phyloP scores from a whole-genome alignment of 2,797 vertebrate genomes.

The Danio albolineatus region DNA sequence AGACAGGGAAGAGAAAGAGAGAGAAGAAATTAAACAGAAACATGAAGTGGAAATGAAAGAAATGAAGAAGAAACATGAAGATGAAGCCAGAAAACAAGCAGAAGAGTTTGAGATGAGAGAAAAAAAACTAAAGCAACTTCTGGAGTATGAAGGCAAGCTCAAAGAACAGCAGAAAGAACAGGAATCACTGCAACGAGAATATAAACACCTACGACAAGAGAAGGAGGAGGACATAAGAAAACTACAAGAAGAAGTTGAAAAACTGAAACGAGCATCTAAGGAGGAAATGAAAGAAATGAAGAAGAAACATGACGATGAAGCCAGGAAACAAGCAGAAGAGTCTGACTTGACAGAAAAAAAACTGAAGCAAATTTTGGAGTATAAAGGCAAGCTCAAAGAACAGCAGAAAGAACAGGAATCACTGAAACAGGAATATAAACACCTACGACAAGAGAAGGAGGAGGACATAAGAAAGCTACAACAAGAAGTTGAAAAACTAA shows the following conservation, averaged over 20 bases:
- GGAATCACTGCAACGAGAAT: neutral
- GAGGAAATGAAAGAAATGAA: neutral
- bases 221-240: neutral
- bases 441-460: neutral
- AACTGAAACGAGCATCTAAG: neutral
- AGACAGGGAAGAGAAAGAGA: neutral
- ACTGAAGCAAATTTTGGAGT: neutral
- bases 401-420: neutral
- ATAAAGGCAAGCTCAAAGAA: neutral
- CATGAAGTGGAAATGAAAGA: neutral
- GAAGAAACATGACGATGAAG: constrained; percentile 2
- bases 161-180: neutral
- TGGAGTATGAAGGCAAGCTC: neutral
- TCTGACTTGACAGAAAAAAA: neutral
- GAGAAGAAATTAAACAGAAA: too few species aligned
- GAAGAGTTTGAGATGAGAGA: neutral
- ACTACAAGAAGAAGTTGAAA: neutral
- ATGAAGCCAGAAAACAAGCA: constrained; percentile 17
- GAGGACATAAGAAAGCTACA: neutral
- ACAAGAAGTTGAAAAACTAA: neutral
- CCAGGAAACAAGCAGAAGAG: too few species aligned
- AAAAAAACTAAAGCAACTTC: neutral
- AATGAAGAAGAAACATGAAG: neutral
- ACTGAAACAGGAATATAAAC: neutral
- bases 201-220: neutral